A percentile compares a stretch with the other conserved stretches of the same genome.
Evolutionary conservation across 2,888 invertebrate genomes (phyloP).

Genomic region (Celastrina argiolus): DNA sequence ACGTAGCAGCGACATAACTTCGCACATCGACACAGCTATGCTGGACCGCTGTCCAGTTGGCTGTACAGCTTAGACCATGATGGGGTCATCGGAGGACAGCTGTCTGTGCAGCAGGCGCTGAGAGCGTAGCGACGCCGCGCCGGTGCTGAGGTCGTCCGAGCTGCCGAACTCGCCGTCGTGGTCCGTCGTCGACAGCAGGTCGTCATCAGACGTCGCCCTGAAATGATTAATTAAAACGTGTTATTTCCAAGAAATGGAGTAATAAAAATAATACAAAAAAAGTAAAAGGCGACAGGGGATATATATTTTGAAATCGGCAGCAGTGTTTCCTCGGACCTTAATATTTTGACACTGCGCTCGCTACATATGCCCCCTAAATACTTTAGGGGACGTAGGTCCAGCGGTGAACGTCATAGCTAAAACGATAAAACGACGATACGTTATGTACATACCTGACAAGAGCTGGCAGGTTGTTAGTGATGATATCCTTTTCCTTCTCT

Average conservation of each 20-base stretch:
- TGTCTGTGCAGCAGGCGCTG: constrained; percentile 68
- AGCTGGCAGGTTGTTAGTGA: constrained; percentile 88
- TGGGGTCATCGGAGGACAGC: constrained; percentile 73
- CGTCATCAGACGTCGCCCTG: constrained; percentile 92
- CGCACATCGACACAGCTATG: too few relatives aligned
- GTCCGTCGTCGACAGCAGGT: constrained; percentile 86
- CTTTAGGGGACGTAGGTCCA: too few relatives aligned
- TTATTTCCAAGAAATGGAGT: neutral
- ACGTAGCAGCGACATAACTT: neutral
- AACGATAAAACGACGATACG: too few relatives aligned
- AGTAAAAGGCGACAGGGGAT: too few relatives aligned
- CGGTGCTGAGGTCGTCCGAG: constrained; percentile 78
- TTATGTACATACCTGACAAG: constrained; percentile 78
- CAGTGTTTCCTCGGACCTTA: too few relatives aligned
- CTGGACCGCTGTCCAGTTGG: too few relatives aligned
- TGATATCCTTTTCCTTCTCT: constrained; percentile 87
- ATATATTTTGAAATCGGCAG: too few relatives aligned
- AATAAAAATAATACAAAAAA: neutral
- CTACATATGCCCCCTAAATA: too few relatives aligned
- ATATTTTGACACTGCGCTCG: too few relatives aligned
- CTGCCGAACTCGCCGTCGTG: constrained; percentile 85
- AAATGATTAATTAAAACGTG: neutral
- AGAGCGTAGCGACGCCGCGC: constrained; percentile 54
- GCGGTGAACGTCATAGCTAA: too few relatives aligned
- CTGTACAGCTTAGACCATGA: constrained; percentile 58